phyloP scores from a whole-genome alignment of 2,797 vertebrate species.

The Xiphophorus birchmanni region DNA sequence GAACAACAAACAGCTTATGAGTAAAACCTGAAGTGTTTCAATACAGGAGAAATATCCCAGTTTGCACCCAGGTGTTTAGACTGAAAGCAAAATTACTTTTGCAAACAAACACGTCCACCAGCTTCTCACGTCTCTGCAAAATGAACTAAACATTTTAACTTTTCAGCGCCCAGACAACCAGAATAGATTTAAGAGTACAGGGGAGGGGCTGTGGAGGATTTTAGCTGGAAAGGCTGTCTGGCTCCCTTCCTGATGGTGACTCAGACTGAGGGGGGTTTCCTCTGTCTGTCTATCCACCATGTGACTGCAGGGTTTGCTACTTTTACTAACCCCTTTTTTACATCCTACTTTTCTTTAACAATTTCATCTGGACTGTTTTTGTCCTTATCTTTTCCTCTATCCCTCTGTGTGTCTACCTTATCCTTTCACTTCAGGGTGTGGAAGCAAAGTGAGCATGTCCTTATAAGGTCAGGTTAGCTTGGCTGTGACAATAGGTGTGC shows the following conservation, averaged over 20 bases:
- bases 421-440: conserved; percentile 30
- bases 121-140: conserved; percentile 12
- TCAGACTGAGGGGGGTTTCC: conserved; percentile 50
- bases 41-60: conserved; percentile 27
- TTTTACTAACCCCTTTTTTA: conserved; percentile 9
- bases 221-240: conserved; percentile 59
- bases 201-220: conserved; percentile 19
- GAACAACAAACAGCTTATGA: neutral
- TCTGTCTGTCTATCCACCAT: conserved; percentile 31
- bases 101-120: neutral
- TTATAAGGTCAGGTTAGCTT: conserved; percentile 64
- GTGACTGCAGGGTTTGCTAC: conserved; percentile 16
- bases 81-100: conserved; percentile 15
- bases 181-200: conserved; percentile 41
- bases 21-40: conserved; percentile 4
- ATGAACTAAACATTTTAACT: conserved; percentile 26
- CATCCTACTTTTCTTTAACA: conserved; percentile 39
- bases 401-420: neutral
- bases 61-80: neutral
- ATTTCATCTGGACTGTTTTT: conserved; percentile 27
- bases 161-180: conserved; percentile 45
- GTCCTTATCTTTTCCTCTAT: conserved; percentile 11
- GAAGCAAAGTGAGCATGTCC: conserved; percentile 45
- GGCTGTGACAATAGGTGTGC: conserved; percentile 61
- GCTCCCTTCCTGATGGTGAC: conserved; percentile 68